Evolutionary conservation across 23 tunicate species (phyloP).

Genomic region (Styela plicata): DNA sequence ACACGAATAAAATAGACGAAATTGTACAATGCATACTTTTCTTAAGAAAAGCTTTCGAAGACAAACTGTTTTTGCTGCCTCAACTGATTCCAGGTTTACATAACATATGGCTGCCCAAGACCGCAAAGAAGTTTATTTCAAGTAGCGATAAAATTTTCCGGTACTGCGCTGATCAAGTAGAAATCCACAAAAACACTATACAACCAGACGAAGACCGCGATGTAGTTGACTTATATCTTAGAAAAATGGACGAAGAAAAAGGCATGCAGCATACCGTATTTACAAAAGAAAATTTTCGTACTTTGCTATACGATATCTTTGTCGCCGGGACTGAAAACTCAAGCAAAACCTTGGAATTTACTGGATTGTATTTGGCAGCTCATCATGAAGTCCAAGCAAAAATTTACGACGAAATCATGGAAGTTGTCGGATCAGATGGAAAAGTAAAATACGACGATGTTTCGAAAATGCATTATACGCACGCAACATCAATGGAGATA

Average conservation of each 20-base stretch:
- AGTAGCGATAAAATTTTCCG: background rate
- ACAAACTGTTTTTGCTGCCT: background rate
- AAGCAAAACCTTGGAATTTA: background rate
- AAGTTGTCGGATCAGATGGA: background rate
- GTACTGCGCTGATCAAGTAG: background rate
- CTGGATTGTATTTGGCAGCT: background rate
- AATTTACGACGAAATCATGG: background rate
- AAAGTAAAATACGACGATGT: background rate
- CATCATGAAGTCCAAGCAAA: conserved; percentile 2
- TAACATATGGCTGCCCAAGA: background rate
- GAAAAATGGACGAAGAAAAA: background rate
- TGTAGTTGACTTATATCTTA: background rate
- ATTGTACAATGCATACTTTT: background rate
- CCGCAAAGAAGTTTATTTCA: background rate
- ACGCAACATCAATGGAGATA: background rate
- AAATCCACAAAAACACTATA: background rate
- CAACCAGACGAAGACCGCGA: background rate
- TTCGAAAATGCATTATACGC: background rate
- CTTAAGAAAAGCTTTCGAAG: background rate
- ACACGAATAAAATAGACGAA: background rate
- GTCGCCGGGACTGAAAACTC: background rate
- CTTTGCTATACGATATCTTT: conserved; percentile 7
- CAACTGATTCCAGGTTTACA: background rate
- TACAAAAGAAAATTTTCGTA: background rate
- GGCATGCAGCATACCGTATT: background rate